These are phyloP conservation scores for Operophtera brumata DNA, from an alignment of 2,888 invertebrate genomes.

Conservation along the genomic window DNA sequence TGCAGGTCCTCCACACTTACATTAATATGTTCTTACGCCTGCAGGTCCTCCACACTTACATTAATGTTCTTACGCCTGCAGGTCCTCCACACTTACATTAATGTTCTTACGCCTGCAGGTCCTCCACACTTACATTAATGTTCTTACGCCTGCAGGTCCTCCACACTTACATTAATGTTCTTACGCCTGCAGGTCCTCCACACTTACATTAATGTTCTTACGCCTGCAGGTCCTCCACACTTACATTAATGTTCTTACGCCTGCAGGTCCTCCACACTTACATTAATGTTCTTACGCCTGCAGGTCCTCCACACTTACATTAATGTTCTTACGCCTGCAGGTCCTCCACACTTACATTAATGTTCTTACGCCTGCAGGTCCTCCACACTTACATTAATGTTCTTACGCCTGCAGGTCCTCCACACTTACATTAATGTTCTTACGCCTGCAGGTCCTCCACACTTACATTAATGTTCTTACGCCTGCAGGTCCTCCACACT, in stretches of 20 bases:
- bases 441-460: conserved; percentile 5
- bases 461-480: conserved; percentile 2
- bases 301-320: conserved; percentile 6
- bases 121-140: conserved; percentile 4
- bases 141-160: conserved; percentile 2
- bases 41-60: conserved; percentile 5
- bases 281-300: conserved; percentile 2
- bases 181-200: conserved; percentile 4
- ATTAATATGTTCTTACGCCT: conserved; percentile 1
- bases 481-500: conserved; percentile 5
- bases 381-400: conserved; percentile 4
- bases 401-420: conserved; percentile 3
- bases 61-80: conserved; percentile 2
- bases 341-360: conserved; percentile 4
- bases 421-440: conserved; percentile 1
- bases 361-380: conserved; percentile 1
- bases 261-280: conserved; percentile 5
- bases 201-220: conserved; percentile 2
- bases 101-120: conserved; percentile 1
- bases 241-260: not conserved
- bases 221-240: conserved; percentile 6
- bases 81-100: conserved; percentile 4
- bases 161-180: conserved; percentile 2
- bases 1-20: conserved; percentile 5
- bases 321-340: conserved; percentile 1